Evolutionary conservation across 2,888 invertebrate genomes (phyloP).

Genomic region (Frankliniella fusca): DNA sequence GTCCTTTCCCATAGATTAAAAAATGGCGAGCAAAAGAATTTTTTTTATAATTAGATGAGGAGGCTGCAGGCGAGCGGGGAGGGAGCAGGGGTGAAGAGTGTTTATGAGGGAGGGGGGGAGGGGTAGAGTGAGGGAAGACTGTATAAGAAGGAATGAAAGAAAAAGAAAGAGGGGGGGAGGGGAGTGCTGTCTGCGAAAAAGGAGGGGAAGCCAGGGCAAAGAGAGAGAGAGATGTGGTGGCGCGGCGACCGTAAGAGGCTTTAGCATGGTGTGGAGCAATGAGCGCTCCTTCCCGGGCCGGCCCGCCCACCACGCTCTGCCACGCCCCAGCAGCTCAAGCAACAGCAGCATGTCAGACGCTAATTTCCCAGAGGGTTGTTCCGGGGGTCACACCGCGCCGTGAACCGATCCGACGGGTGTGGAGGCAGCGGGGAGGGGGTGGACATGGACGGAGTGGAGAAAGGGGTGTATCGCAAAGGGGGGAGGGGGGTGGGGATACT

Average conservation of each 20-base stretch:
- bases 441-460: too few relatives aligned
- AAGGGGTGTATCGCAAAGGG: too few relatives aligned
- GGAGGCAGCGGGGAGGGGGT: background rate
- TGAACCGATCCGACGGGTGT: background rate
- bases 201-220: background rate
- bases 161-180: conserved; percentile 28
- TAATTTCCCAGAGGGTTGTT: conserved; percentile 24
- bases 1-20: background rate
- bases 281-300: too few relatives aligned
- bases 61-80: background rate
- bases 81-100: background rate
- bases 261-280: background rate
- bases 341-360: conserved; percentile 5
- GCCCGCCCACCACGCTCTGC: too few relatives aligned
- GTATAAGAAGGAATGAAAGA: conserved; percentile 29
- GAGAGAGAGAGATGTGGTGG: background rate
- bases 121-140: conserved; percentile 16
- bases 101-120: conserved; percentile 23
- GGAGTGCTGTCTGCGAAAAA: too few relatives aligned
- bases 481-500: too few relatives aligned
- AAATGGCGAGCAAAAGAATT: background rate
- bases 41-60: background rate
- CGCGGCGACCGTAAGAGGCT: background rate
- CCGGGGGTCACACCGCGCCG: background rate
- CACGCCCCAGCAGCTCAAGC: background rate